Evolutionary conservation across 2,797 vertebrate genomes (phyloP), one percentile per base, ranked within the genome.

Genomic region (Siniperca undulata): DNA sequence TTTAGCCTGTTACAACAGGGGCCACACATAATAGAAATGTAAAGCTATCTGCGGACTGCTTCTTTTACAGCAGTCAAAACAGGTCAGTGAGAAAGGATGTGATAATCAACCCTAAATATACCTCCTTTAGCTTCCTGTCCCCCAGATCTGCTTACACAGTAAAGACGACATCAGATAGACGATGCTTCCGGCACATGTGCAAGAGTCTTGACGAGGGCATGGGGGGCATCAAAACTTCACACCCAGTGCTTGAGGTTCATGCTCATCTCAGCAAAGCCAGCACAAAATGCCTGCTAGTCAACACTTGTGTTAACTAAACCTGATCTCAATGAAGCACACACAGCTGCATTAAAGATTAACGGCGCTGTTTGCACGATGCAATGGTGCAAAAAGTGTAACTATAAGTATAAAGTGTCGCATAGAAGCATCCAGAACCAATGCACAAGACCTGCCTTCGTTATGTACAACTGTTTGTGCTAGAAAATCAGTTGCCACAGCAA

Each of bases 81-180:
- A 87, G 84, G 81, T 90, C 88, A 81, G 78, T 65, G 64, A 64
- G 66, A 82, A 73, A 76, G 70, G 52, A 89, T 71, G 75, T 86
- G 86, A 88, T 93, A 91, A 92, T 94, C 89, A 80, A 79, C 61
- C 82, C 90, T 95, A 95, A 95, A 95, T 94, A 95, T 93, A 94
- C 70, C 75, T 34, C 50, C 77, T 65, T 82, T 61, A 67, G 85
- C 90, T 94, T 96, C 94, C 93, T 94, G 88, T 91, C 56, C 64
- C 66, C 53, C 80, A 85, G 91, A 92, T 94, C 92, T 80, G 69
- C 86, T 95, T 95, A 93, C 91, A 89, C 46, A 70, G 71, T 85
- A 60, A 93, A 87, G 81, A 81, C 22, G 74, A 70, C 66, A 77
- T 90, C 75, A 83, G 86, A 85, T 50, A 81, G 80, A 84, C 52